Base-by-base conservation (phyloP, 2,888 invertebrate species). In the Gisinianus flammeolus region DNA sequence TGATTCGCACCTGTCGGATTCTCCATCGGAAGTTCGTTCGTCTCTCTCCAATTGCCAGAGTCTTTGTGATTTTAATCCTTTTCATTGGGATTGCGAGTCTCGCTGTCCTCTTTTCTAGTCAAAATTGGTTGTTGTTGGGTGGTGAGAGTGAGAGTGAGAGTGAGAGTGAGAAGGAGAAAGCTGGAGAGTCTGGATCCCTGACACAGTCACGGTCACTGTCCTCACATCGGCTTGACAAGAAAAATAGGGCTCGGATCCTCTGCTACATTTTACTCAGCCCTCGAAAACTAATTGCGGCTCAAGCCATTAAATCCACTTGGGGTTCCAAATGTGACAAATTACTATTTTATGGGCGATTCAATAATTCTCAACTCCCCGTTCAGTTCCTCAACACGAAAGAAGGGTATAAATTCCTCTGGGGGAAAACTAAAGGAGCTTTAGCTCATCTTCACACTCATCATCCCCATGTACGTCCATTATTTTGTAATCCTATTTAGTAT, bases 341-440 rank as follows among this genome's bases (percentile, higher is more conserved):
- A 5, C 16, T 84, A 6, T 84, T 84, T 69, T 84, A 76, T 69
- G 83, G 83, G 8, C 68, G 79, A 5, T 83, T 81, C 64, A 75
- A 80, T 19, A 80, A 79, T 67, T 72, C 77, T 5, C 77, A 81
- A 10, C 26, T 84, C 2, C 79, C 81, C 3, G 81, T 84, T 0
- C 81, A 78, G 4, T 75, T 67, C 30, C 19, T 83, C 2, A 81
- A 83, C 68, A 78, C 79, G 2, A 79, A 77, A 1, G 84, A 84
- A 78, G 82, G 83, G 0, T 84, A 83, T 62, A 74, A 78, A 68
- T 79, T 81, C 30, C 76, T 84, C 10, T 84, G 84, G 83, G 82
- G 81, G n/a, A 84, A 84, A 72, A 79, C 83, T 19, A 82, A 82
- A 74, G 81, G 81, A 6, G 82, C 83, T 0, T 28, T 84, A 0